phyloP scores from a whole-genome alignment of 2,797 vertebrate species.

The Miichthys miiuy region DNA sequence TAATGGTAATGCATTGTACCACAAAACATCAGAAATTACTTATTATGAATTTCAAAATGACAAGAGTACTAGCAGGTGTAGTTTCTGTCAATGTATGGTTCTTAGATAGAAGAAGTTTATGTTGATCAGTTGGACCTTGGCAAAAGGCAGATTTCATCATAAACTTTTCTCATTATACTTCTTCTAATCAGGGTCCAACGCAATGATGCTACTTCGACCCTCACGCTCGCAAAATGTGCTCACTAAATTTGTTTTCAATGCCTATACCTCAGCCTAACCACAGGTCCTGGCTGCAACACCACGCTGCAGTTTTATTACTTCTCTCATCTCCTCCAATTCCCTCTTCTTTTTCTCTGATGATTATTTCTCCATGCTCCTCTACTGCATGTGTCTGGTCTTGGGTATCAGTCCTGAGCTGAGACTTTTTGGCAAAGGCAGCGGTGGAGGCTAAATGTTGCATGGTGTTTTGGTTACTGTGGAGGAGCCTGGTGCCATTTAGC shows the following conservation, averaged over 20 bases:
- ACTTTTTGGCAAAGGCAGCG: conserved; percentile 40
- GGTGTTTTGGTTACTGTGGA: conserved; percentile 76
- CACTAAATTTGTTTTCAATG: conserved; percentile 59
- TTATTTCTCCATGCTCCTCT: conserved; percentile 70
- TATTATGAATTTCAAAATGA: not conserved
- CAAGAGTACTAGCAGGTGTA: not conserved
- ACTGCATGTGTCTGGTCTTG: conserved; percentile 51
- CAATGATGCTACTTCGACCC: conserved; percentile 4
- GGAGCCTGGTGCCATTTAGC: conserved; percentile 56
- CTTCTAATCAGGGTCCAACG: conserved; percentile 32
- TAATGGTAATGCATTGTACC: not conserved
- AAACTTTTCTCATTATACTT: not conserved
- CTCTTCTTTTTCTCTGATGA: conserved; percentile 55
- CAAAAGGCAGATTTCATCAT: conserved; percentile 9
- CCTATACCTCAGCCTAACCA: conserved; percentile 45
- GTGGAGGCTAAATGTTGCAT: conserved; percentile 64
- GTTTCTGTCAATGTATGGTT: not conserved
- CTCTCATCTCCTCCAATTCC: conserved; percentile 56
- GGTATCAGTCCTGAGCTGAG: conserved; percentile 49
- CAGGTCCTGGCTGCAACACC: conserved; percentile 59
- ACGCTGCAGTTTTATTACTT: conserved; percentile 54
- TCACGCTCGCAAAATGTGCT: conserved; percentile 22
- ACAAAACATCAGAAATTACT: not conserved
- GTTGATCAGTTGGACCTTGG: not conserved
- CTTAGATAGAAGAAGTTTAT: not conserved